These are phyloP conservation scores for Zaprionus camerounensis DNA, from an alignment of 1,140 invertebrate genomes.

Conservation along the genomic window DNA sequence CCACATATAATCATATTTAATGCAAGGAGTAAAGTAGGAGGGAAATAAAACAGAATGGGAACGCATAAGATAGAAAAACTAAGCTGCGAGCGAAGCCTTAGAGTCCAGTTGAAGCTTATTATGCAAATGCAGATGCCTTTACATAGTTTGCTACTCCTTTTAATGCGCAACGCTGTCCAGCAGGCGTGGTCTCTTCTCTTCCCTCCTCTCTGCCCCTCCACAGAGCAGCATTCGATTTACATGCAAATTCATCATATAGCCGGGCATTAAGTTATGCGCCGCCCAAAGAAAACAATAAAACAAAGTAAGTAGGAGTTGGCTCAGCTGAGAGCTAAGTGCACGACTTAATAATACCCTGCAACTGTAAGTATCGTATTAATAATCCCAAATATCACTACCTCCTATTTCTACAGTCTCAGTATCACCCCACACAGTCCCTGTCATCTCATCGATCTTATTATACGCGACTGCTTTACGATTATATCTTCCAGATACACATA, in stretches of 20 bases:
- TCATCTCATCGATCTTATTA: no score
- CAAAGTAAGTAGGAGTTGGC: slow-evolving; percentile 8
- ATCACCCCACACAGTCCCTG: no score
- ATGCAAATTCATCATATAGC: slow-evolving; percentile 82
- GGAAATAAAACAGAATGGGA: background rate
- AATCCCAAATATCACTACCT: no score
- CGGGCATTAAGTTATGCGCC: slow-evolving; percentile 40
- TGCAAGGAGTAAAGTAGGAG: background rate
- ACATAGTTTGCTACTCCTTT: slow-evolving; percentile 67
- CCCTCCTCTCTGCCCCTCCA: background rate
- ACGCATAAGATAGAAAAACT: slow-evolving; percentile 15
- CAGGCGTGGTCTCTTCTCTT: background rate
- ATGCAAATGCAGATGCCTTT: slow-evolving; percentile 68
- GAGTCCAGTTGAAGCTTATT: slow-evolving; percentile 69
- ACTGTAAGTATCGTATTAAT: background rate
- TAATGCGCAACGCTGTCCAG: slow-evolving; percentile 49
- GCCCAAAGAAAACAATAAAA: slow-evolving; percentile 66
- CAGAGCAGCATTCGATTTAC: slow-evolving; percentile 71
- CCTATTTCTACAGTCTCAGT: no score
- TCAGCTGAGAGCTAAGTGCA: background rate
- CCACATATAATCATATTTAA: background rate
- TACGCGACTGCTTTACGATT: no score
- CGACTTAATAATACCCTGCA: background rate
- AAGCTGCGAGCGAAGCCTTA: slow-evolving; percentile 53
- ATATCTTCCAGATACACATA: background rate